A percentile compares a stretch with the other conserved stretches of the same genome.
These are phyloP conservation scores for Echinops telfairi DNA, from an alignment of 2,113 vertebrate species.

Conservation along the genomic window DNA sequence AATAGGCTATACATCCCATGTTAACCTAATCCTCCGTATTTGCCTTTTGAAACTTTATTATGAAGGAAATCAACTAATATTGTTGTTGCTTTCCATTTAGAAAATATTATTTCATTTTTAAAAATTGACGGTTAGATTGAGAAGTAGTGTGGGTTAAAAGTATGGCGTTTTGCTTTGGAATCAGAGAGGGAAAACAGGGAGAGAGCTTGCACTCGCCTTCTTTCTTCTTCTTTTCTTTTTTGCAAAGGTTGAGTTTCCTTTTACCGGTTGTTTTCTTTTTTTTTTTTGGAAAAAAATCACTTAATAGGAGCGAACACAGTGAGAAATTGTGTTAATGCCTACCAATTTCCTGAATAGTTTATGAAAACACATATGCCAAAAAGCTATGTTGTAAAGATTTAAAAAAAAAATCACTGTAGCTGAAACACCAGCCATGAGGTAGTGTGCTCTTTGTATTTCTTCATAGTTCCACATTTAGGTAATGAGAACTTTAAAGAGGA, in stretches of 20 bases:
- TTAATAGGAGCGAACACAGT: background rate
- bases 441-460: background rate
- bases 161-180: background rate
- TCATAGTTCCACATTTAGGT: background rate
- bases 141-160: background rate
- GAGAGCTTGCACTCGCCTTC: background rate
- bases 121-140: background rate
- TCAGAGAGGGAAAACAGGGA: background rate
- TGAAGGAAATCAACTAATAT: background rate
- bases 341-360: background rate
- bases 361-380: background rate
- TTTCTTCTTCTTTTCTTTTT: background rate
- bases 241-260: background rate
- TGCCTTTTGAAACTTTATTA: background rate
- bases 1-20: background rate
- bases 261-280: background rate
- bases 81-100: background rate
- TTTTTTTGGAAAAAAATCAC: background rate
- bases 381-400: no score
- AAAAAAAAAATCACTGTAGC: background rate
- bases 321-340: background rate
- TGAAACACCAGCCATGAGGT: background rate
- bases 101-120: slow-evolving; percentile 3
- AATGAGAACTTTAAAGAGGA: background rate
- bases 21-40: background rate